Evolutionary conservation across 2,113 vertebrate species (phyloP).

Genomic region (Panthera tigris): DNA sequence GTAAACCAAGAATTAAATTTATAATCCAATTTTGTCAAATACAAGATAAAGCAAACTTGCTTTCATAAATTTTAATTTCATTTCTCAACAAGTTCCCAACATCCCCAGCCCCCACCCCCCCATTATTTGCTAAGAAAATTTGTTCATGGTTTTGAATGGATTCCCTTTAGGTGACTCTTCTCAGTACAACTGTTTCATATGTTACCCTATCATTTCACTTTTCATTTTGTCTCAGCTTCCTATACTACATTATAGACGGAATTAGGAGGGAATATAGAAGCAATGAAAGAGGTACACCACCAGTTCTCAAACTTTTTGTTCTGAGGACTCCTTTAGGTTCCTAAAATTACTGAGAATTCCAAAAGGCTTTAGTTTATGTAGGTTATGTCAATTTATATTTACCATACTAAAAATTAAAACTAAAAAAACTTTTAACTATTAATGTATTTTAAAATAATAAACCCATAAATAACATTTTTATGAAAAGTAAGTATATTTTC

Average conservation of each 20-base stretch:
- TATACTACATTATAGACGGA: neutral
- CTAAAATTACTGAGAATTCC: slow-evolving; percentile 8
- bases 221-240: neutral
- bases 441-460: slow-evolving; percentile 30
- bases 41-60: slow-evolving; percentile 37
- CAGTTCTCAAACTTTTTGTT: slow-evolving; percentile 8
- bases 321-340: neutral
- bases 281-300: neutral
- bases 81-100: neutral
- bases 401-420: slow-evolving; percentile 38
- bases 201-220: neutral
- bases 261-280: neutral
- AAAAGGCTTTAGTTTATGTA: neutral
- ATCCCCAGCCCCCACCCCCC: neutral
- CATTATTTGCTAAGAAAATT: slow-evolving; percentile 9
- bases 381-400: neutral
- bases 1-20: neutral
- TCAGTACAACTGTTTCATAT: neutral
- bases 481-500: neutral
- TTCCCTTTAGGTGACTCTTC: neutral
- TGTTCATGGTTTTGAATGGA: neutral
- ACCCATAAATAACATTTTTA: neutral
- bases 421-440: neutral
- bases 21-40: neutral
- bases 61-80: slow-evolving; percentile 23